Base-by-base conservation (phyloP, 2,797 vertebrate genomes). In the Schizopygopsis pylzovi region DNA sequence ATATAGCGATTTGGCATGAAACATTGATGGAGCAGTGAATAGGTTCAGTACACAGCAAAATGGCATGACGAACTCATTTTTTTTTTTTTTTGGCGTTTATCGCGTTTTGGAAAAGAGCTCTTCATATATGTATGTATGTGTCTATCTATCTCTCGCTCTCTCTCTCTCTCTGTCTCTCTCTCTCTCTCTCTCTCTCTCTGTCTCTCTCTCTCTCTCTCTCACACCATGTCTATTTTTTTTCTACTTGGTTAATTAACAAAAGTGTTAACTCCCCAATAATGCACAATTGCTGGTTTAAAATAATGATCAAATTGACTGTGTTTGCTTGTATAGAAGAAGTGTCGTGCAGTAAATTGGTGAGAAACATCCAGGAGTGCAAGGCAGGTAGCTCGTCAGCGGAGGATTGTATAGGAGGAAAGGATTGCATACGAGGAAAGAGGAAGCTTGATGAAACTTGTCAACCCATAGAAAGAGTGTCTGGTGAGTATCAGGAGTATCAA, bases 391-490 rank as follows among this genome's bases (percentile, higher is more conserved):
- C 87, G 54, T 81, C 61, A 15, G 37, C 85, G 81, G 87, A 71
- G 71, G 77, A 92, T 54, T 73, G 59, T 41, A 87, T 71, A 10
- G 59, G 80, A 75, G 82, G 86, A 81, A 91, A 90, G 89, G 77
- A 92, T 45, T 73, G 59, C 43, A 86, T 71, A 10, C 67, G 80
- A 75, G 82, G 86, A 81, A 91, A 90, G 89, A 85, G 86, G 90
- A 88, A 87, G n/a, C 45, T 63, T 79, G 70, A 82, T 6, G 73
- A 90, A 59, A 79, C 72, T 15, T 59, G 37, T n/a, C 47, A 73
- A 49, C 89, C 56, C 54, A 88, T 81, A 84, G 84, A 90, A 87
- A 76, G 81, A 7, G 90, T 85, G 71, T 76, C 91, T 79, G 87
- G 85, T 80, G 63, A 82, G 59, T 86, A 76, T 81, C 70, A 70